Conservation (phyloP, 1,140 invertebrate genomes). For the Dendroctonus ponderosae region DNA sequence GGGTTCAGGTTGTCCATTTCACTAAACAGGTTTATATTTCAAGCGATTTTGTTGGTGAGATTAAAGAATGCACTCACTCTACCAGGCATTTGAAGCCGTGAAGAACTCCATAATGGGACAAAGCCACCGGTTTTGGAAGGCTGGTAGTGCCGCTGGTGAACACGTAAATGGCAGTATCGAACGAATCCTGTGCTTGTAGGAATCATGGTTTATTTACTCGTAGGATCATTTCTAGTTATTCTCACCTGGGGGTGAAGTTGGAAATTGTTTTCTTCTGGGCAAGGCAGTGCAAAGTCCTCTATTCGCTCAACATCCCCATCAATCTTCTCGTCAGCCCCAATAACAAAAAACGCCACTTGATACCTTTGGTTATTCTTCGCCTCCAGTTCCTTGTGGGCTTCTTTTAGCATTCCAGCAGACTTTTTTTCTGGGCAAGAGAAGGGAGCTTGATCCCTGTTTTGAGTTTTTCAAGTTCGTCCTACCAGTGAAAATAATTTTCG, state of each 20-base stretch:
- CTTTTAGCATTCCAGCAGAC: slow-evolving; percentile 3
- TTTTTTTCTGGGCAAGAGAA: slow-evolving; percentile 9
- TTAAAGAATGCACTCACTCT: slow-evolving; percentile 6
- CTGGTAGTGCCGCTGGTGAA: slow-evolving; percentile 78
- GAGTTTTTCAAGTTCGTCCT: slow-evolving; percentile 1
- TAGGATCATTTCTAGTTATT: no score
- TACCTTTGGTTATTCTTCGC: background rate
- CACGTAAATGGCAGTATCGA: slow-evolving; percentile 50
- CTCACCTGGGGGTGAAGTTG: slow-evolving; percentile 11
- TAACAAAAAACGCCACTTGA: slow-evolving; percentile 1
- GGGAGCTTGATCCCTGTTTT: background rate
- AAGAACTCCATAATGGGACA: slow-evolving; percentile 31
- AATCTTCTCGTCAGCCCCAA: slow-evolving; percentile 3
- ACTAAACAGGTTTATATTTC: slow-evolving; percentile 2
- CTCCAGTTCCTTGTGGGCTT: slow-evolving; percentile 9
- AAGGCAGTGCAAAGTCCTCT: slow-evolving; percentile 8
- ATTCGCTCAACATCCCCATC: background rate
- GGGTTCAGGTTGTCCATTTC: slow-evolving; percentile 29
- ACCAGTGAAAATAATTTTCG: slow-evolving; percentile 24
- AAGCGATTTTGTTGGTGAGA: background rate
- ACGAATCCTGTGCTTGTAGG: background rate
- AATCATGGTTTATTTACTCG: background rate
- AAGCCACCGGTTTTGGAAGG: slow-evolving; percentile 63
- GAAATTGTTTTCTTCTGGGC: slow-evolving; percentile 11
- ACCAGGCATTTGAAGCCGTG: slow-evolving; percentile 26